Percentiles rank a stretch among this genome's conserved stretches.
Evolutionary conservation across 2,888 invertebrate species (phyloP).

Genomic region (Phytoseiulus persimilis): DNA sequence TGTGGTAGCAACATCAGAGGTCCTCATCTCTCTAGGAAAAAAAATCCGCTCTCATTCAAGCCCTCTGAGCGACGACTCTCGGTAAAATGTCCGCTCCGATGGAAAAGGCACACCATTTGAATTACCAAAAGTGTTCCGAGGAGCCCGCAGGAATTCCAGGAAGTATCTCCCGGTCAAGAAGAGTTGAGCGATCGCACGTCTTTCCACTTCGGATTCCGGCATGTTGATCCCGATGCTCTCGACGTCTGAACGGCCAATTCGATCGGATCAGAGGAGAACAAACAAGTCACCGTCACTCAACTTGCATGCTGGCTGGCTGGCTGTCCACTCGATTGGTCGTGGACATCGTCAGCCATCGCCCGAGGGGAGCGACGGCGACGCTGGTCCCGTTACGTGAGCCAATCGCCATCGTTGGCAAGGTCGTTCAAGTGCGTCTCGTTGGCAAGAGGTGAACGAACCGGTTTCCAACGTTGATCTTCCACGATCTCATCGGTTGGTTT

Average conservation of each 20-base stretch:
- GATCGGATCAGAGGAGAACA: neutral
- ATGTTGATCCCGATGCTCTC: neutral
- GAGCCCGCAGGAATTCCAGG: too few species aligned
- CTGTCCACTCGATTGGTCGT: neutral
- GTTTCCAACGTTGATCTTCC: neutral
- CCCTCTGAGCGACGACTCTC: neutral
- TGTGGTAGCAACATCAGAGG: conserved; percentile 5
- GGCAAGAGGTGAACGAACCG: neutral
- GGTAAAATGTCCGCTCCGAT: too few species aligned
- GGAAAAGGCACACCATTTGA: too few species aligned
- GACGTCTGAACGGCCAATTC: neutral
- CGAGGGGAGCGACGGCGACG: neutral
- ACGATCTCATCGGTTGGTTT: neutral
- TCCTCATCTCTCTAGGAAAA: neutral
- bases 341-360: neutral
- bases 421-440: neutral
- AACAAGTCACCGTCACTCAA: neutral
- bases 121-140: too few species aligned
- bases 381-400: neutral
- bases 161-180: too few species aligned
- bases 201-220: neutral
- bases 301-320: neutral
- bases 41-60: neutral
- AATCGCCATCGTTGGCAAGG: neutral
- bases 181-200: too few species aligned